A percentile compares a stretch with the other conserved stretches of the same genome.
These are phyloP conservation scores for Sebastes miniatus DNA, from an alignment of 2,797 vertebrate genomes.

Conservation along the genomic window DNA sequence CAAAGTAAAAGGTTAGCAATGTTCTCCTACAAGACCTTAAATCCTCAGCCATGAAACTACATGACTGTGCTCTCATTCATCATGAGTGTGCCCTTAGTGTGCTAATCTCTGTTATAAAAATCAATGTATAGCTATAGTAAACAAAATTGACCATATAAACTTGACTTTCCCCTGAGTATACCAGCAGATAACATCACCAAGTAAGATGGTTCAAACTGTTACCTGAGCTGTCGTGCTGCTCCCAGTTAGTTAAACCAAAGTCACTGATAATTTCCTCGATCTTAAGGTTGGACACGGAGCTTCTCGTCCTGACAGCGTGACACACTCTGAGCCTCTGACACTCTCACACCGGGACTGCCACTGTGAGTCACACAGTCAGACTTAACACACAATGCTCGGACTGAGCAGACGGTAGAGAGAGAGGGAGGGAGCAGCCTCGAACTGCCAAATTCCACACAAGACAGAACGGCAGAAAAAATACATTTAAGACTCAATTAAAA, in stretches of 20 bases:
- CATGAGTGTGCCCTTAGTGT: neutral
- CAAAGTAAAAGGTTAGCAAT: neutral
- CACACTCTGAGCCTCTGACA: constrained; percentile 62
- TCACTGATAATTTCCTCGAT: constrained; percentile 24
- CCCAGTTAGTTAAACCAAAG: constrained; percentile 15
- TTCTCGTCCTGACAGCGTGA: constrained; percentile 54
- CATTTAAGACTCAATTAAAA: constrained; percentile 49
- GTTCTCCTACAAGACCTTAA: neutral
- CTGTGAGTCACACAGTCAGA: constrained; percentile 59
- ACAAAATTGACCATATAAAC: neutral
- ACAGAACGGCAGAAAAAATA: constrained; percentile 53
- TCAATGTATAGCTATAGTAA: neutral
- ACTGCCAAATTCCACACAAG: constrained; percentile 73
- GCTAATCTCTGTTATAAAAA: neutral
- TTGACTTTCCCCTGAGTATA: neutral
- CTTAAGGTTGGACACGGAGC: constrained; percentile 15
- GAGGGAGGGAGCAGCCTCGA: constrained; percentile 52
- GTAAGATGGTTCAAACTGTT: constrained; percentile 12
- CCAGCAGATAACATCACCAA: neutral
- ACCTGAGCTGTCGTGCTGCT: constrained; percentile 47
- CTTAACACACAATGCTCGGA: constrained; percentile 45
- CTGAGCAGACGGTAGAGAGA: constrained; percentile 46
- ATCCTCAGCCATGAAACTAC: neutral
- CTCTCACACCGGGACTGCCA: constrained; percentile 64
- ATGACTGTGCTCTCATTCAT: too few relatives aligned